These are phyloP conservation scores for Spheniscus mendiculus DNA, from an alignment of 2,113 vertebrate genomes.

Conservation along the genomic window DNA sequence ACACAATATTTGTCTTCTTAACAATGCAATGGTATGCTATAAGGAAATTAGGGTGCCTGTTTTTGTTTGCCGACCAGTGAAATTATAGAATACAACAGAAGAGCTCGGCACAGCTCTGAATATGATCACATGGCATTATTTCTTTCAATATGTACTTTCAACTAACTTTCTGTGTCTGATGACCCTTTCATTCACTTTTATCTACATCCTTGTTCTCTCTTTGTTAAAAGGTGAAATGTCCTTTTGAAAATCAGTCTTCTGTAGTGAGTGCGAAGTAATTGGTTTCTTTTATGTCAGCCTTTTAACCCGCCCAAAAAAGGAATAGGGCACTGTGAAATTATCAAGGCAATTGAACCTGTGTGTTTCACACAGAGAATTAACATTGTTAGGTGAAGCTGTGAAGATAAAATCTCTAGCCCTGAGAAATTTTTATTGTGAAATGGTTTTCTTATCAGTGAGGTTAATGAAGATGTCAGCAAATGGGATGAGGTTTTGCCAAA, in stretches of 20 bases:
- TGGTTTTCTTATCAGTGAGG: conserved; percentile 75
- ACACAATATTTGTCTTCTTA: background rate
- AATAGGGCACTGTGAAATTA: conserved; percentile 35
- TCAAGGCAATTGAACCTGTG: conserved; percentile 58
- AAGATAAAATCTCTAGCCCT: conserved; percentile 74
- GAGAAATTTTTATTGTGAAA: conserved; percentile 75
- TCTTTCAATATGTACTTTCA: background rate
- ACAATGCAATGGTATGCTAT: background rate
- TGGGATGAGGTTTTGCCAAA: conserved; percentile 68
- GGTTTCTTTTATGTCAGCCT: conserved; percentile 63
- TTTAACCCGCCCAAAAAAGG: conserved; percentile 21
- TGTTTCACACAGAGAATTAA: conserved; percentile 67
- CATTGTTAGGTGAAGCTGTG: conserved; percentile 64
- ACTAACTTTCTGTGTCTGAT: background rate
- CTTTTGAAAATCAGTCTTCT: conserved; percentile 53
- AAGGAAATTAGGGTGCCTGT: background rate
- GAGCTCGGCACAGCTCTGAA: background rate
- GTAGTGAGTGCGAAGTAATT: conserved; percentile 28
- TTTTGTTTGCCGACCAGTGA: background rate
- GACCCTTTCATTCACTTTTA: conserved; percentile 36
- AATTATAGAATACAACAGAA: background rate
- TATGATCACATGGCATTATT: background rate
- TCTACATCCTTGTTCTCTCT: background rate
- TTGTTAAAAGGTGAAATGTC: conserved; percentile 48
- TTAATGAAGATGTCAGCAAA: conserved; percentile 82